Base-by-base conservation (phyloP, 2,888 invertebrate species). In the Parthenolecanium corni region DNA sequence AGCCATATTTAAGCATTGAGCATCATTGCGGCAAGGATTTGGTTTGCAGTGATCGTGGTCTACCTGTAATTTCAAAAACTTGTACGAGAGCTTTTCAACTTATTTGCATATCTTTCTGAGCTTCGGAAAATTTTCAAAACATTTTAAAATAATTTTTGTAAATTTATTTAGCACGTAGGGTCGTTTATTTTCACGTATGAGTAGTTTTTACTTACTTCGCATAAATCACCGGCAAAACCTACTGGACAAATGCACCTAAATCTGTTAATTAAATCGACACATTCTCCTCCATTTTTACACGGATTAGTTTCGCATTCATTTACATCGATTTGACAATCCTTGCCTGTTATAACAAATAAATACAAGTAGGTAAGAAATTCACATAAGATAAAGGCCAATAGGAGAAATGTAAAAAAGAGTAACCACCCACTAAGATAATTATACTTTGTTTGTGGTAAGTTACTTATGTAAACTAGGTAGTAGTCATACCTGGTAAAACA, bases 211-310 rank as follows among this genome's bases (percentile, higher is more conserved):
- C 54, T 74, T 75, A 89, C 89, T 82, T 93, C 90, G 75, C 92
- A 93, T 72, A 87, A 81, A 67, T 81, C 79, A 65, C 93, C 93
- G 63, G 86, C 86, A 76, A 84, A 91, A 68, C 91, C 91, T 65
- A 89, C 85, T 54, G 88, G 89, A 74, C 92, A 92, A 70, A 90
- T 89, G 77, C 92, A 92, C 71, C 86, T 83, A 76, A 87, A 92
- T 61, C 84, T 83, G 73, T 86, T 86, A 65, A 87, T 83, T 74
- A 86, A 69, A 73, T 93, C 90, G 44, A 87, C 84, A 73, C 93
- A 94, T 74, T 90, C 89, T 70, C 90, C 93, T 53, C 90, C 91
- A 75, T 93, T 86, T 71, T 83, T 82, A 75, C 93, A 93, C 1
- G 93, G 92, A 66, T 82, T 83, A 68, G 85, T 82, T 68, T 83